Percentiles rank a stretch among this genome's conserved stretches.
phyloP scores from a whole-genome alignment of 1,140 invertebrate genomes.

The Aphis craccivora region DNA sequence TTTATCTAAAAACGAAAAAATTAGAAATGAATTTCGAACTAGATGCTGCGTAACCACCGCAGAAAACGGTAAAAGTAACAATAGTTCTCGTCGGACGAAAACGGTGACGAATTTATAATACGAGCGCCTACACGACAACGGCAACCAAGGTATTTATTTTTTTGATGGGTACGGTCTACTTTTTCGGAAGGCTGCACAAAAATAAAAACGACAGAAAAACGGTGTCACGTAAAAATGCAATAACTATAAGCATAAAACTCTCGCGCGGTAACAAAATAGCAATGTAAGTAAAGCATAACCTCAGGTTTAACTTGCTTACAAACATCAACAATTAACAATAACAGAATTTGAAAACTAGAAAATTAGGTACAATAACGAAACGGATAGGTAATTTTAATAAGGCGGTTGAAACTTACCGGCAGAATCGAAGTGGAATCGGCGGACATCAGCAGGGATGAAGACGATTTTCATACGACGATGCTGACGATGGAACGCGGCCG shows the following conservation, averaged over 20 bases:
- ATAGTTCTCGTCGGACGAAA: background rate
- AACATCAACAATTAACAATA: background rate
- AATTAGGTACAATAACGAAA: background rate
- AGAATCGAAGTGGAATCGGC: background rate
- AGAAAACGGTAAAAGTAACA: constrained; percentile 18
- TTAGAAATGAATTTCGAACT: background rate
- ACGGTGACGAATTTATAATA: constrained; percentile 36
- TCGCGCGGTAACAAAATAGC: background rate
- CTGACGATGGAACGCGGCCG: background rate
- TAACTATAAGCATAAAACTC: background rate
- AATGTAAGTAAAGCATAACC: background rate
- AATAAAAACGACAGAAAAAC: background rate
- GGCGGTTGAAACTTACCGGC: background rate
- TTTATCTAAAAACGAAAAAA: background rate
- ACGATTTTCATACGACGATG: background rate
- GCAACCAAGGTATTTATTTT: background rate
- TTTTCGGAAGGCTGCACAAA: background rate
- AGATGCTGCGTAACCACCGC: background rate
- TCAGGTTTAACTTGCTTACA: background rate
- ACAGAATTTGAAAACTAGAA: background rate
- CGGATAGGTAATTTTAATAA: background rate
- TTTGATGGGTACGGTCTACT: background rate
- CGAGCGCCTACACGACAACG: background rate
- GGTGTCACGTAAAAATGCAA: background rate
- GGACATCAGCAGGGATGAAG: background rate